Conservation (phyloP, 2,888 invertebrate genomes). For the Dryococelus australis region DNA sequence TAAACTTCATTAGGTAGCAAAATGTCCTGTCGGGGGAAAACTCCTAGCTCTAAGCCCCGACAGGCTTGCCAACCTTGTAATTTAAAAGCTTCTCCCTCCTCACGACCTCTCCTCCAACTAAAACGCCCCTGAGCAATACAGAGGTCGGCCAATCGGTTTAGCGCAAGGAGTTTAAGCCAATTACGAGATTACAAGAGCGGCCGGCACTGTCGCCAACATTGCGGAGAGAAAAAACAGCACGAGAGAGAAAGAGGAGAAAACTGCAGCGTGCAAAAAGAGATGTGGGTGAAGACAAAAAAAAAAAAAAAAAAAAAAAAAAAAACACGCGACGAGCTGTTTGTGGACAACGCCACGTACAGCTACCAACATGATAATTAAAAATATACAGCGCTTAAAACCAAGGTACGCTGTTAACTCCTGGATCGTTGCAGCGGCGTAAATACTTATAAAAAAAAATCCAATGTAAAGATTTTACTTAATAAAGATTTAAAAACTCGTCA, state of each 20-base stretch:
- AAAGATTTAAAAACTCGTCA: too few relatives aligned
- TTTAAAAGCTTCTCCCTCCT: neutral
- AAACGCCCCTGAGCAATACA: neutral
- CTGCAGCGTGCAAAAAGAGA: too few relatives aligned
- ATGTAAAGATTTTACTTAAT: too few relatives aligned
- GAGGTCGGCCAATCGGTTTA: slow-evolving; percentile 10
- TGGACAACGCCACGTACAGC: too few relatives aligned
- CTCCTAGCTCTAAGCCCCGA: neutral
- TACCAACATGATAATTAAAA: too few relatives aligned
- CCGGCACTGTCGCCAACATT: neutral
- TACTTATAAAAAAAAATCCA: too few relatives aligned
- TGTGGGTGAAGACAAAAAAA: too few relatives aligned
- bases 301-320: too few relatives aligned
- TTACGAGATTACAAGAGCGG: neutral
- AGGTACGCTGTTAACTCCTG: too few relatives aligned
- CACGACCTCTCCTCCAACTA: neutral
- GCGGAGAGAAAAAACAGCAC: neutral
- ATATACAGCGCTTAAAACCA: too few relatives aligned
- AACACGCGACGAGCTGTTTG: too few relatives aligned
- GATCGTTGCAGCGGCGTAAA: too few relatives aligned
- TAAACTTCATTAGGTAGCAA: slow-evolving; percentile 16
- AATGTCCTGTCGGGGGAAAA: slow-evolving; percentile 10
- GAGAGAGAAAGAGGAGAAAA: neutral
- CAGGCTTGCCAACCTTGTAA: neutral
- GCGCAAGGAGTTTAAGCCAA: neutral